Percentiles rank a stretch among this genome's conserved stretches.
Conservation (phyloP, 2,888 invertebrate genomes). For the Calameuta pallipes region DNA sequence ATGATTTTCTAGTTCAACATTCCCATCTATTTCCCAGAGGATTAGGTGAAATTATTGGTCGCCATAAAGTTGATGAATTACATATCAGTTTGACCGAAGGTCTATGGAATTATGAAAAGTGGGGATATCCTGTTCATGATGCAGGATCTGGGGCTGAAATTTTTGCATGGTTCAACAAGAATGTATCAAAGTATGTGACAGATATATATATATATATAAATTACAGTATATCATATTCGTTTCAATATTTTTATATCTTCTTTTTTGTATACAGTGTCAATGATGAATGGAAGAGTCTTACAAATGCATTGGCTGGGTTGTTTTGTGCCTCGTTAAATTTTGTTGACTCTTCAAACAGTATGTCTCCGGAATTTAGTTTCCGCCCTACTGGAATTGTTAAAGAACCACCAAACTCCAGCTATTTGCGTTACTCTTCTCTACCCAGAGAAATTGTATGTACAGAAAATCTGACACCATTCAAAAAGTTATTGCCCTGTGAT, state of each 20-base stretch:
- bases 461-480: constrained; percentile 98
- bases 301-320: constrained; percentile 92
- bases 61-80: constrained; percentile 88
- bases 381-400: constrained; percentile 77
- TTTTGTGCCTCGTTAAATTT: constrained; percentile 97
- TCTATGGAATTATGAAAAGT: constrained; percentile 90
- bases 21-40: constrained; percentile 89
- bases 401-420: constrained; percentile 66
- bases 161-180: constrained; percentile 87
- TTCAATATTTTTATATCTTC: not conserved
- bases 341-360: constrained; percentile 85
- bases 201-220: not conserved
- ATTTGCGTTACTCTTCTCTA: constrained; percentile 85
- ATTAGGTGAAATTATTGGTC: constrained; percentile 86
- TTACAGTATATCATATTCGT: not conserved
- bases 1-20: constrained; percentile 75
- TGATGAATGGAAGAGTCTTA: constrained; percentile 87
- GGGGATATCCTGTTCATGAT: constrained; percentile 93
- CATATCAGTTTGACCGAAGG: constrained; percentile 94
- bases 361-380: constrained; percentile 86
- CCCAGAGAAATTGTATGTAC: constrained; percentile 98
- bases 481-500: constrained; percentile 95
- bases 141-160: constrained; percentile 95
- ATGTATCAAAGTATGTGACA: constrained; percentile 47
- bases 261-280: constrained; percentile 73